Evolutionary conservation across 2,888 invertebrate genomes (phyloP).

Genomic region (Aleiodes alternator): DNA sequence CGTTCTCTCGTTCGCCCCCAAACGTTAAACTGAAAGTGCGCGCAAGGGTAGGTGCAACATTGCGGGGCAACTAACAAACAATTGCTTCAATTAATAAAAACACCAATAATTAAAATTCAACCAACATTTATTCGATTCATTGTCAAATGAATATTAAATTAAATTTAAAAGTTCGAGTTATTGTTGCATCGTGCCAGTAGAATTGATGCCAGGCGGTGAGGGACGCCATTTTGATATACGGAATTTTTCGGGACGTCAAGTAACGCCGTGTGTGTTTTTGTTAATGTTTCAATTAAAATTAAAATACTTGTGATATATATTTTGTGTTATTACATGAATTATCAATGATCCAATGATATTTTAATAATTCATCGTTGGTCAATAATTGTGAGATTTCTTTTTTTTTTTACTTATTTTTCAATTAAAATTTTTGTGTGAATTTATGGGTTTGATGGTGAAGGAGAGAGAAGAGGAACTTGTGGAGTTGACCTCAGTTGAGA

Average conservation of each 20-base stretch:
- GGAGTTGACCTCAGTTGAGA: constrained; percentile 27
- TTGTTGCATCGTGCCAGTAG: constrained; percentile 44
- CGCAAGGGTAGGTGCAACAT: constrained; percentile 9
- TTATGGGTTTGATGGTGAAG: neutral
- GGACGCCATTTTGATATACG: constrained; percentile 74
- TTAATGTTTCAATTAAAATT: constrained; percentile 30
- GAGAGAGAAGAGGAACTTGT: constrained; percentile 30
- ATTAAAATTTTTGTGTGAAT: neutral
- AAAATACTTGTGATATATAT: neutral
- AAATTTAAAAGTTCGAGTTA: neutral
- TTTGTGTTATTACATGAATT: neutral
- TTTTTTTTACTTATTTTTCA: constrained; percentile 7
- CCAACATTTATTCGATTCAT: neutral
- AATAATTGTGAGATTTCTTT: neutral
- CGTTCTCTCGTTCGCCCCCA: constrained; percentile 32
- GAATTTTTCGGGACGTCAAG: constrained; percentile 67
- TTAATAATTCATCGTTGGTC: neutral
- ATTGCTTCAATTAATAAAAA: constrained; percentile 3
- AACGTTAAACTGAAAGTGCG: constrained; percentile 29
- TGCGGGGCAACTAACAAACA: neutral
- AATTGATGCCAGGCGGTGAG: constrained; percentile 70
- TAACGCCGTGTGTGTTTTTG: constrained; percentile 55
- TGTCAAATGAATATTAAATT: neutral
- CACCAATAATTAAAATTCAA: neutral
- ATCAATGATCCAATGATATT: neutral